Evolutionary conservation across 1,140 invertebrate species (phyloP), one percentile per base, ranked within the genome.

Genomic region (Euglossa dilemma): DNA sequence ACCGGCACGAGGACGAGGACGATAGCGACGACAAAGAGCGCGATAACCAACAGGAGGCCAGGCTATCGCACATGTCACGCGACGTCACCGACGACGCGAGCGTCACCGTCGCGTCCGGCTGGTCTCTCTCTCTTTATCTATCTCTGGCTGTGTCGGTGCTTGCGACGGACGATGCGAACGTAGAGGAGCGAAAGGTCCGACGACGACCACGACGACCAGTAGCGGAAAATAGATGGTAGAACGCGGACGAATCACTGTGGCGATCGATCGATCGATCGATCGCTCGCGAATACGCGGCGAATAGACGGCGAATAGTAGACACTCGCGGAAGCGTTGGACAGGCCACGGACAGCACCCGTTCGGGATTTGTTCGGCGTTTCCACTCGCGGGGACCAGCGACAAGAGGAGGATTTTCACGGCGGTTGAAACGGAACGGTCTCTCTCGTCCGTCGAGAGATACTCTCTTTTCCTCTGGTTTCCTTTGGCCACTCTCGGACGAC

Each of bases 11-110:
- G 45, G 76, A 79, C 83, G 78, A 84, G 77, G 83, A 78, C 78
- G 73, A 76, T 71, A 81, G 77, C 71, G 43, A 83, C 66, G 83
- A 83, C 85, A 73, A 72, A 14, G 2, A 16, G 20, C 11, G 43
- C 28, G 23, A 83, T 77, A 85, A 85, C 75, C 76, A 78, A 56
- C 14, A 59, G 45, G 54, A 23, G 25, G 78, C 28, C 69, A 28
- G 77, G 57, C 86, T 79, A 80, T 59, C 85, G 91, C 82, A 87
- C 91, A 92, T 92, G 89, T 87, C 91, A 89, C 85, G 86, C 79
- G 74, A 75, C 75, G 79, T 59, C 73, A 57, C 79, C 61, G 52
- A 59, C 70, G 80, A 82, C 56, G 67, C 64, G 64, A 64, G 43
- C 45, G 54, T 36, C 54, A 81, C 59, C 61, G 70, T 80, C 76